Conservation (phyloP, 2,113 vertebrate species). For the Xiphorhynchus elegans region DNA sequence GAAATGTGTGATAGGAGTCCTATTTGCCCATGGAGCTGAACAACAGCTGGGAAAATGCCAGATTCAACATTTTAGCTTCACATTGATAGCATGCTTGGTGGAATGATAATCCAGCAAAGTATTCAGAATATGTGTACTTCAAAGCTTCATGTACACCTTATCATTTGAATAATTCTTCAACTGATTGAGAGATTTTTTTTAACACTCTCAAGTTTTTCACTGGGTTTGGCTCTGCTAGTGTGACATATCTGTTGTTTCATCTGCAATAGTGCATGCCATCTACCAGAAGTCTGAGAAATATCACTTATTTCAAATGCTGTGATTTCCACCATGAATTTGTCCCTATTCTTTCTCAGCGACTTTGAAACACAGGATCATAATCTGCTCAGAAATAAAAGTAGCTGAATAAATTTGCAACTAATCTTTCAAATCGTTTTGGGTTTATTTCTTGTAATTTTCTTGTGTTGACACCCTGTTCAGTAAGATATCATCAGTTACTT, state of each 20-base stretch:
- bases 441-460: background rate
- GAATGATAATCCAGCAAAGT: background rate
- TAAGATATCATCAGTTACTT: background rate
- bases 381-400: background rate
- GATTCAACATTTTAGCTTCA: background rate
- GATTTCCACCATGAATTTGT: background rate
- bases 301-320: background rate
- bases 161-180: background rate
- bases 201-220: background rate
- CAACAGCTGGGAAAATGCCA: background rate
- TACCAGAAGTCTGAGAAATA: conserved; percentile 9
- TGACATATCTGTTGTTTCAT: conserved; percentile 6
- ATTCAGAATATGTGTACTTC: background rate
- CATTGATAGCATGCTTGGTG: accelerated
- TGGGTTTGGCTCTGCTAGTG: background rate
- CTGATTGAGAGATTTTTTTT: background rate
- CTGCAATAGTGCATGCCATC: background rate
- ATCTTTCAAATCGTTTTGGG: background rate
- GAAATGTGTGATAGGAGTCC: background rate
- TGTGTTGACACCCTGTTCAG: background rate
- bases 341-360: background rate
- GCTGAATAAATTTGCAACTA: background rate
- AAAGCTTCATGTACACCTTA: background rate
- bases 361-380: background rate
- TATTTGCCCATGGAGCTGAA: background rate